Evolutionary conservation across 1,140 invertebrate genomes (phyloP), one percentile per base, ranked within the genome.

Genomic region (Orchesella cincta): DNA sequence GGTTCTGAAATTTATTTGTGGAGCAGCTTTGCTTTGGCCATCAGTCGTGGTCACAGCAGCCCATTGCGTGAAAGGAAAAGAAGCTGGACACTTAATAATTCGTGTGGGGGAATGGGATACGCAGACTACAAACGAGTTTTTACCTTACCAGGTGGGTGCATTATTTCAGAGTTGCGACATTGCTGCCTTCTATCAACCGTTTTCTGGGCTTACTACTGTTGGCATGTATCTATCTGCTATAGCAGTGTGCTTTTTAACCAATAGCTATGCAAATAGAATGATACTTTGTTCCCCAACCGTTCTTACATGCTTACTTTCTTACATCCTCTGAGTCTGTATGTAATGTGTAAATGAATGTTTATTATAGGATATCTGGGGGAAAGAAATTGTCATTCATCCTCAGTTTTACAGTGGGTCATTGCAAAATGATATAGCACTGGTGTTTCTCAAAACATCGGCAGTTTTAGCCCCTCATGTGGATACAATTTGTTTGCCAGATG

Each of bases 1-100:
- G 54, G 87, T 90, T 1, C 92, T 92, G 83, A 88, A 92, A 74
- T 82, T 80, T 79, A 5, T 80, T 74, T 93, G 92, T 74, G 93
- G 93, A 0, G 93, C 90, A 1, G 88, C 92, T 8, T 85, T 94
- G 5, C 92, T 94, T 77, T 90, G 92, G 81, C 88, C 88, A 0
- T 8, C 85, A 23, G 91, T 91, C 0, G 90, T 93, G 0, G 82
- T 94, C 8, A 94, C 92, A 0, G 92, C 91, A 1, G 91, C 90
- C 23, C 92, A 93, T 83, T 90, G 91, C 78, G 87, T 91, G 5
- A 70, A 80, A 26, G 83, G 83, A 85, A 85, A 83, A 62, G 51
- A 80, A 29, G 75, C 85, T 2, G 73, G 75, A 0, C 77, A 83
- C 1, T 79, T 91, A 79, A 88, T 88, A 80, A 84, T 92, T 14